Evolutionary conservation across 2,113 vertebrate genomes (phyloP).

Genomic region (Tympanuchus pallidicinctus): DNA sequence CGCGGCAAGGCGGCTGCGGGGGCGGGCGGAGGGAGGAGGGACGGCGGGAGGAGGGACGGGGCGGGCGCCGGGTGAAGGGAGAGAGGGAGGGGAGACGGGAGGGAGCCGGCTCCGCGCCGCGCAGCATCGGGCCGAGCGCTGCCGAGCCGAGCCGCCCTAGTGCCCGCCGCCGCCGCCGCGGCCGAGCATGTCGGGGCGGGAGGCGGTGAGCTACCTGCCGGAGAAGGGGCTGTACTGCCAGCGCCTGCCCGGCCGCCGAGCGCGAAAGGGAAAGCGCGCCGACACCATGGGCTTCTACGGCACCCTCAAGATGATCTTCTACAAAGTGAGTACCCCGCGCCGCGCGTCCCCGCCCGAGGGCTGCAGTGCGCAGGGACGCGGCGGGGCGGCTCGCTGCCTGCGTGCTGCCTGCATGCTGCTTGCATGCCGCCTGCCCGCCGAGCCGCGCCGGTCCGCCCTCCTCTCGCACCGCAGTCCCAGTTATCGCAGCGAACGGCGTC

Average conservation of each 20-base stretch:
- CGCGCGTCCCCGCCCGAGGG: neutral
- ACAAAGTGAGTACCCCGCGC: neutral
- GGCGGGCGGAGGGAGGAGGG: neutral
- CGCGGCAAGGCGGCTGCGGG: neutral
- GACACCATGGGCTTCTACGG: neutral
- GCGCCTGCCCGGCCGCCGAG: neutral
- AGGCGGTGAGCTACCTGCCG: neutral
- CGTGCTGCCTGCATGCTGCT: no score
- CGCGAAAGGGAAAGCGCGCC: neutral
- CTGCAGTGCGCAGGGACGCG: neutral
- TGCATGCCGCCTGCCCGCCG: no score
- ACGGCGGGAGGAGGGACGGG: neutral
- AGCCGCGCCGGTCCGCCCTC: no score
- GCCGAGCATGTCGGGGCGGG: neutral
- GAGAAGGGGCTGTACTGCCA: neutral
- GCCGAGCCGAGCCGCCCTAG: neutral
- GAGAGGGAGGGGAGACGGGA: neutral
- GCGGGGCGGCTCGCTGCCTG: no score
- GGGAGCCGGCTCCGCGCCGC: neutral
- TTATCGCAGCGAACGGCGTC: neutral
- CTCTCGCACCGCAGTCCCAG: neutral
- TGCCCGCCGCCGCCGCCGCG: neutral
- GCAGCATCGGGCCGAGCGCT: neutral
- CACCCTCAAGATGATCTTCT: neutral
- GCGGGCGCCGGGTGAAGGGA: neutral